Evolutionary conservation across 2,113 vertebrate species (phyloP), one percentile per base, ranked within the genome.

Genomic region (Hippocampus guttulatus): DNA sequence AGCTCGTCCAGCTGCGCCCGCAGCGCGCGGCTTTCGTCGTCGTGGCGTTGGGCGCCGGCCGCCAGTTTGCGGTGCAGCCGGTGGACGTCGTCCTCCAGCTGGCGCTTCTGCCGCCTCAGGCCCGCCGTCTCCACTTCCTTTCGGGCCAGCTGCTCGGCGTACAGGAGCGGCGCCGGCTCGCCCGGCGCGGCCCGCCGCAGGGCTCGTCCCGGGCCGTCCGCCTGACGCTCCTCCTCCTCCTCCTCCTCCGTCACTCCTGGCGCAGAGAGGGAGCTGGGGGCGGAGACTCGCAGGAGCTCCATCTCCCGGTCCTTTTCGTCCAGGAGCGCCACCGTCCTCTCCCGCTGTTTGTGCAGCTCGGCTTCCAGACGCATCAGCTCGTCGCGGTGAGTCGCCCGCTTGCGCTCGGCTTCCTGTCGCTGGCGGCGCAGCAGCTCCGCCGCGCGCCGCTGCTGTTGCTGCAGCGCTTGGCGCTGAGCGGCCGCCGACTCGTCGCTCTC

Each of bases 271-370:
- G 76, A 63, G 5, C 43, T 0, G 91, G 75, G 33, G 71, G 83
- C 3, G 1, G 87, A 38, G 33, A 1, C 58, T 0, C 96, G 89
- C 16, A 98, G 89, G 33, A 78, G 88, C 87, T 98, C 94, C 76
- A 98, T 88, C 84, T 98, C 97, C 0, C 84, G 89, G 80, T 98
- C 97, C 88, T 98, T 98, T 45, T 98, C 96, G 0, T 93, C 84
- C 61, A 99, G 91, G 84, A 99, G 90, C 0, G 95, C 93, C 90
- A 96, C 93, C 0, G 96, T 95, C 2, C 96, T 91, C 67, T 95
- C 94, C 5, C 96, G 87, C 82, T 98, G 97, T 45, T 94, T 95
- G 88, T 95, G 95, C n/a, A 98, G 84, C 88, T 98, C 96, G 40
- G 91, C 94, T 84, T 99, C 97, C 81, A 98, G 88, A 0, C 80